These are phyloP conservation scores for Clinocottus analis DNA, from an alignment of 2,113 vertebrate species.

Conservation along the genomic window DNA sequence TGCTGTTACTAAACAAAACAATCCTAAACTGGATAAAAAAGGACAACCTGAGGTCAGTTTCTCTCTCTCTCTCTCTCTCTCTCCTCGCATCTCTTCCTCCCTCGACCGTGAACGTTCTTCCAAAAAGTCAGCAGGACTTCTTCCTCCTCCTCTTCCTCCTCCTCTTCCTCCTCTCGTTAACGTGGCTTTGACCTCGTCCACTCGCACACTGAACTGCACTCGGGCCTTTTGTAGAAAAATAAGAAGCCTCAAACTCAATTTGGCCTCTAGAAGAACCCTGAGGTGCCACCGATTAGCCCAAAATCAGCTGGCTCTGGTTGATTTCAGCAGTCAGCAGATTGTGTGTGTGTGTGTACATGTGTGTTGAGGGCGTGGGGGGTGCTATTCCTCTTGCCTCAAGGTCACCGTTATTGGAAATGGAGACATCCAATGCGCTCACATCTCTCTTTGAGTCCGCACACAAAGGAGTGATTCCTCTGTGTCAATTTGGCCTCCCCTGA, in stretches of 20 bases:
- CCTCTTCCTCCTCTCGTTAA: neutral
- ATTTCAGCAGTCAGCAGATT: slow-evolving; percentile 77
- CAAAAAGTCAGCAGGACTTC: no score
- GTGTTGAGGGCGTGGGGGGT: no score
- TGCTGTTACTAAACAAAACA: slow-evolving; percentile 67
- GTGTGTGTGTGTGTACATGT: no score
- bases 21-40: slow-evolving; percentile 22
- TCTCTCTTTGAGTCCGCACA: slow-evolving; percentile 78
- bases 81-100: no score
- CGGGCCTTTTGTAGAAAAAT: slow-evolving; percentile 24
- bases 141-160: neutral
- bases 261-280: slow-evolving; percentile 58
- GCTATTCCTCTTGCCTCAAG: slow-evolving; percentile 74
- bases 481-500: slow-evolving; percentile 77
- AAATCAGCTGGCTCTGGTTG: slow-evolving; percentile 66
- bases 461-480: slow-evolving; percentile 79
- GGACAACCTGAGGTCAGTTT: slow-evolving; percentile 60
- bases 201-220: slow-evolving; percentile 1
- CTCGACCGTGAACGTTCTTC: no score
- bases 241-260: slow-evolving; percentile 67
- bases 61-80: neutral
- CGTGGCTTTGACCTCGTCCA: neutral
- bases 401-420: slow-evolving; percentile 81
- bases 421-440: slow-evolving; percentile 77
- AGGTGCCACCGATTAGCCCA: slow-evolving; percentile 59